Base-by-base conservation (phyloP, 2,797 vertebrate genomes). In the Odontamblyopus rebecca region DNA sequence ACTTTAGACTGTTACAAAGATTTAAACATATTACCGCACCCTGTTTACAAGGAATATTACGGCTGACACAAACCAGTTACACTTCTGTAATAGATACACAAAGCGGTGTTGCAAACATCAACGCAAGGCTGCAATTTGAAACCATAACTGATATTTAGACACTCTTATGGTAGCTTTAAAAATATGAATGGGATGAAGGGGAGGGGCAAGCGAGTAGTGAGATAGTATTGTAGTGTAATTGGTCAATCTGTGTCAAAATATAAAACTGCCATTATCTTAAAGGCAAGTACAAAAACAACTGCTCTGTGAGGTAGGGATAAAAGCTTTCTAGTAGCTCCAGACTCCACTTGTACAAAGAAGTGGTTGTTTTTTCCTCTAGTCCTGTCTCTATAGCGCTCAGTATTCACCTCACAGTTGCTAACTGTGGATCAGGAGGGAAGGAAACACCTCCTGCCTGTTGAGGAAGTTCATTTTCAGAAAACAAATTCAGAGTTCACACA, bases 391-490 rank as follows among this genome's bases (percentile, higher is more conserved):
- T 80, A 82, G 86, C 82, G 82, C 79, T 92, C 90, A 92, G 89
- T 92, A 93, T 92, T 92, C 91, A 80, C 87, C 85, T 91, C 88
- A 90, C 88, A 88, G 81, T 82, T 77, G 85, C 79, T 88, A 89
- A 89, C 82, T 89, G 85, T 77, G 82, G 83, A 85, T 71, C 74
- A 67, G 85, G 85, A 90, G 87, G 86, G 87, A 86, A 91, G 89
- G 89, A 93, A 91, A 91, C 89, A 91, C 89, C 86, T 91, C 87
- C 85, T 80, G 89, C 87, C 86, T 86, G 86, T 89, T 86, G 90
- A 91, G 91, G 91, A 93, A 92, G 91, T 92, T 88, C 74, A 86
- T 89, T 90, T 90, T 88, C 80, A 83, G 80, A 90, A 88, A 90
- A 89, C 91, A 90, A 84, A 87, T 76, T 86, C 85, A 84, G 85